These are phyloP conservation scores for Acanthiza pusilla DNA, from an alignment of 2,797 vertebrate species.

Conservation along the genomic window DNA sequence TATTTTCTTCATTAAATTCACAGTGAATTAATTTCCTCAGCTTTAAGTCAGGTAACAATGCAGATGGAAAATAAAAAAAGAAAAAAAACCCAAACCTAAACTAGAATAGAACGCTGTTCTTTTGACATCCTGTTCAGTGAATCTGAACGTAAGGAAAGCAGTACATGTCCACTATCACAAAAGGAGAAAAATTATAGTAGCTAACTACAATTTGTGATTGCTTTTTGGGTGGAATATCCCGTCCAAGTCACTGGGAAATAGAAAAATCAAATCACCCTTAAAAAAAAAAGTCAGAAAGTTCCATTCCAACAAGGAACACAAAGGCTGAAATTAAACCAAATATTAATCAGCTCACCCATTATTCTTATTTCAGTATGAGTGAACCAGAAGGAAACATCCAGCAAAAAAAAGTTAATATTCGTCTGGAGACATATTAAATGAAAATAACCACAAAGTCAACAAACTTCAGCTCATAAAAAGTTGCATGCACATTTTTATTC, in stretches of 20 bases:
- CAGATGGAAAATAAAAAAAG: accelerated
- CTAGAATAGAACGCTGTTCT: neutral
- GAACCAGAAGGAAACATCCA: neutral
- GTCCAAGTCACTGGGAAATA: neutral
- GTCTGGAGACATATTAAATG: neutral
- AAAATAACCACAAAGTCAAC: constrained; percentile 41
- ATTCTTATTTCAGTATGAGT: neutral
- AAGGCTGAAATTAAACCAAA: neutral
- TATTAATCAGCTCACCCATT: neutral
- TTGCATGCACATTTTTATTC: constrained; percentile 17
- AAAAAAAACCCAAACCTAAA: neutral
- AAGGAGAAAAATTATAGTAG: neutral
- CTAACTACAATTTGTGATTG: neutral
- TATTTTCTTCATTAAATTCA: neutral
- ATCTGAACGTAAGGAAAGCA: neutral
- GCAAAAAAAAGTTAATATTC: neutral
- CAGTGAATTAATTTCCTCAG: neutral
- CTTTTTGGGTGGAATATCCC: neutral
- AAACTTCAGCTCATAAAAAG: constrained; percentile 21
- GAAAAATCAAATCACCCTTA: neutral
- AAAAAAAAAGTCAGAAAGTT: neutral
- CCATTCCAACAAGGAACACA: neutral
- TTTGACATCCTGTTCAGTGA: neutral
- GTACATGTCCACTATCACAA: neutral
- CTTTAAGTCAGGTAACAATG: neutral